Conservation (phyloP, 2,888 invertebrate species). For the Orgyia antiqua region DNA sequence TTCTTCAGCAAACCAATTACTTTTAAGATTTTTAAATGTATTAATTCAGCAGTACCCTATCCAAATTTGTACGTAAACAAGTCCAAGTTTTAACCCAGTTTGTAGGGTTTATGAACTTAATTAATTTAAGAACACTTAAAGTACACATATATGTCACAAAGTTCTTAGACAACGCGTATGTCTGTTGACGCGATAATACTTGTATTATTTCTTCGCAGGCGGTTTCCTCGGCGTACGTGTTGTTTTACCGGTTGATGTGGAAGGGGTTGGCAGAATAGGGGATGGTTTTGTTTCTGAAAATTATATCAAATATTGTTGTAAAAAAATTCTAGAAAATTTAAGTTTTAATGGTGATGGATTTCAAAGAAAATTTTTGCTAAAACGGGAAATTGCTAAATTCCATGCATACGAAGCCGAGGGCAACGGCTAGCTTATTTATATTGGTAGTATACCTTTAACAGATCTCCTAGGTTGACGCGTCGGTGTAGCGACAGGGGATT, state of each 20-base stretch:
- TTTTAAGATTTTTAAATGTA: not conserved
- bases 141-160: conserved; percentile 25
- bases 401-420: no score
- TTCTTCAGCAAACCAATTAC: no score
- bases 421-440: no score
- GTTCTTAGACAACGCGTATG: conserved; percentile 23
- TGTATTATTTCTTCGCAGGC: conserved; percentile 64
- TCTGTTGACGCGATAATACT: conserved; percentile 12
- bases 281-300: conserved; percentile 52
- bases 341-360: not conserved
- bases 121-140: conserved; percentile 30
- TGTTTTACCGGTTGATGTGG: conserved; percentile 67
- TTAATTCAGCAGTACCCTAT: conserved; percentile 7
- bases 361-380: no score
- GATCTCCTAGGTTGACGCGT: conserved; percentile 44
- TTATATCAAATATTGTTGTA: not conserved
- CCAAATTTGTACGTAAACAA: conserved; percentile 8
- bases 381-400: no score
- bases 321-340: not conserved
- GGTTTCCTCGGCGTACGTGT: conserved; percentile 68
- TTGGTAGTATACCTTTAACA: conserved; percentile 39
- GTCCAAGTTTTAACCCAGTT: conserved; percentile 13
- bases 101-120: conserved; percentile 18
- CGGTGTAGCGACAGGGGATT: conserved; percentile 35
- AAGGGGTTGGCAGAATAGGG: conserved; percentile 59